A percentile compares a stretch with the other conserved stretches of the same genome.
These are phyloP conservation scores for Diarsia brunnea DNA, from an alignment of 2,888 invertebrate species.

Conservation along the genomic window DNA sequence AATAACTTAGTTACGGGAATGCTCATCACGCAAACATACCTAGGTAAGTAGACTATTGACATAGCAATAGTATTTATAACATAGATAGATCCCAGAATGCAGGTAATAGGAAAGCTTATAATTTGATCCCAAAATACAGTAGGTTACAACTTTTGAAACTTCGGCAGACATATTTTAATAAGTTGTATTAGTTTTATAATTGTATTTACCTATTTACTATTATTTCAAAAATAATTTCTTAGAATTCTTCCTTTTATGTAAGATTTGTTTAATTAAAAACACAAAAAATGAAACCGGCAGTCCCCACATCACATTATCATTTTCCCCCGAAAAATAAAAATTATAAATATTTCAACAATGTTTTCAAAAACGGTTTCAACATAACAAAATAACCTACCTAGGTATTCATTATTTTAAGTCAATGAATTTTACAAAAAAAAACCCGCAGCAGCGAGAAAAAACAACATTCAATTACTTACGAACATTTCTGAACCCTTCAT, in stretches of 20 bases:
- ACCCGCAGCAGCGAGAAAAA: neutral
- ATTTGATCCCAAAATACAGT: neutral
- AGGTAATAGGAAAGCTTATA: neutral
- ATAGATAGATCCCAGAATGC: neutral
- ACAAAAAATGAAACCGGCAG: neutral
- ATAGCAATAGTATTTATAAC: neutral
- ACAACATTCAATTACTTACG: neutral
- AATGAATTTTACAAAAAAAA: neutral
- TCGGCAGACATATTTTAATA: neutral
- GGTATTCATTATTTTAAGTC: neutral
- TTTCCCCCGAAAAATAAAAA: no score
- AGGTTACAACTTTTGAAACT: neutral
- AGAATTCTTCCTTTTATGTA: neutral
- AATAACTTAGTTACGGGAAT: neutral
- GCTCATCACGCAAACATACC: neutral
- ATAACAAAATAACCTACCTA: neutral
- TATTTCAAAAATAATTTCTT: neutral
- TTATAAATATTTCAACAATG: neutral
- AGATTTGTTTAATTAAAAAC: neutral
- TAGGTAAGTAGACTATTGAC: neutral
- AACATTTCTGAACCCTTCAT: constrained; percentile 12
- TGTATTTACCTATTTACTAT: no score
- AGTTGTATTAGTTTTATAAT: neutral
- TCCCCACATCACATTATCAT: neutral
- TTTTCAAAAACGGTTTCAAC: no score